Conservation (phyloP, 1,140 invertebrate genomes). For the Helicoverpa armigera region DNA sequence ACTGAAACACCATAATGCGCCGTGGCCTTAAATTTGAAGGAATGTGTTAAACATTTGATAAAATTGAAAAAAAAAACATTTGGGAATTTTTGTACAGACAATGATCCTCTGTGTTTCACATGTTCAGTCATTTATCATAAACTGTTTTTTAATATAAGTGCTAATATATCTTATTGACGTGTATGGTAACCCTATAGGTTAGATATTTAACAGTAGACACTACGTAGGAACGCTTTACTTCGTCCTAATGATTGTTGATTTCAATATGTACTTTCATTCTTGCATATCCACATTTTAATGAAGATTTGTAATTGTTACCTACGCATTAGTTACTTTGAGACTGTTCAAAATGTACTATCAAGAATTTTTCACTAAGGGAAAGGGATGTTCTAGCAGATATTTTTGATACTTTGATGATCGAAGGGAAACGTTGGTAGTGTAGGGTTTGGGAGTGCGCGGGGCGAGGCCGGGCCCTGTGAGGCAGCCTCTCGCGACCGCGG, state of each 20-base stretch:
- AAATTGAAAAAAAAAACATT: constrained; percentile 65
- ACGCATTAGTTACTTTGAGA: constrained; percentile 86
- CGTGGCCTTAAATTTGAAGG: constrained; percentile 85
- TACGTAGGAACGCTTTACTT: constrained; percentile 82
- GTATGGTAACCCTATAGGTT: constrained; percentile 71
- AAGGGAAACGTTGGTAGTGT: constrained; percentile 74
- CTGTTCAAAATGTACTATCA: constrained; percentile 85
- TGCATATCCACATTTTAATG: constrained; percentile 82
- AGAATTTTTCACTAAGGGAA: constrained; percentile 85
- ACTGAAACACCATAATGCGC: constrained; percentile 86
- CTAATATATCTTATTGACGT: constrained; percentile 63
- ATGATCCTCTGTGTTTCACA: constrained; percentile 69
- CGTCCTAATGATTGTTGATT: constrained; percentile 80
- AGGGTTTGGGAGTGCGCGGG: constrained; percentile 67
- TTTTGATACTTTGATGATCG: constrained; percentile 86
- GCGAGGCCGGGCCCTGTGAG: neutral
- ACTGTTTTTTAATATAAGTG: constrained; percentile 73
- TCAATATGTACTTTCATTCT: constrained; percentile 75
- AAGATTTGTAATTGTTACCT: constrained; percentile 85
- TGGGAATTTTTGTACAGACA: constrained; percentile 78
- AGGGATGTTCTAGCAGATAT: constrained; percentile 86
- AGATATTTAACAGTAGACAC: constrained; percentile 77
- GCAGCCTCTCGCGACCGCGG: neutral
- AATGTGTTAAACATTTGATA: constrained; percentile 82
- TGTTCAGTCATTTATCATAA: constrained; percentile 69